A percentile compares a stretch with the other conserved stretches of the same genome.
These are phyloP conservation scores for Salpingus planirostris DNA, from an alignment of 2,888 invertebrate species.

Conservation along the genomic window DNA sequence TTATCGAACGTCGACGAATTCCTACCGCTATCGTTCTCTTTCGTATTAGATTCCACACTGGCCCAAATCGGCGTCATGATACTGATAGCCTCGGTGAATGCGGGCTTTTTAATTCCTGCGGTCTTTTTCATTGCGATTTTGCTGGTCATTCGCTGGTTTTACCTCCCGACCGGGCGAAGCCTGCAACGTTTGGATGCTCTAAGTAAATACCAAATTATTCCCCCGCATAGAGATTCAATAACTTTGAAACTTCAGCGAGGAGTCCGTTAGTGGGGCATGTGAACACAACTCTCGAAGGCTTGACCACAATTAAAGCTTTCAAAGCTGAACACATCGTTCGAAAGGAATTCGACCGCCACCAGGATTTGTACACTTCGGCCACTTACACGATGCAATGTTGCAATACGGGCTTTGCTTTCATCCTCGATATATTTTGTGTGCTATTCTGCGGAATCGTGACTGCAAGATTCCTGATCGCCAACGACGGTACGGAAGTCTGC, in stretches of 20 bases:
- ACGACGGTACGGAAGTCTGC: slow-evolving; percentile 19
- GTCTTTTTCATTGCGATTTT: slow-evolving; percentile 54
- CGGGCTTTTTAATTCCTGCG: slow-evolving; percentile 57
- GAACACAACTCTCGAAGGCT: slow-evolving; percentile 36
- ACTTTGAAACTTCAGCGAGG: slow-evolving; percentile 26
- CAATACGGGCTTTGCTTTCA: slow-evolving; percentile 30
- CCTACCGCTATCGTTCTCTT: neutral
- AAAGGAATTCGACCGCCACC: slow-evolving; percentile 35
- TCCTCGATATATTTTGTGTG: slow-evolving; percentile 26
- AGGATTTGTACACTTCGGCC: slow-evolving; percentile 33
- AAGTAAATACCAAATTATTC: slow-evolving; percentile 48
- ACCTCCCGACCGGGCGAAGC: slow-evolving; percentile 66
- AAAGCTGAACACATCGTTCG: slow-evolving; percentile 30
- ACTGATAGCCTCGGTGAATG: slow-evolving; percentile 62
- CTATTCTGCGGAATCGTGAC: slow-evolving; percentile 17
- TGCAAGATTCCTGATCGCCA: slow-evolving; percentile 21
- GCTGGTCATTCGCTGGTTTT: slow-evolving; percentile 53
- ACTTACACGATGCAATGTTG: slow-evolving; percentile 30
- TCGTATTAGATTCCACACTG: slow-evolving; percentile 3
- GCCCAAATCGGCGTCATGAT: slow-evolving; percentile 50
- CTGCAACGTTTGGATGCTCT: slow-evolving; percentile 62
- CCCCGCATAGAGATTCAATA: slow-evolving; percentile 9
- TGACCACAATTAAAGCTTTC: slow-evolving; percentile 34
- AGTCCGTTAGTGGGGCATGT: slow-evolving; percentile 37
- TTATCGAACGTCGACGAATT: slow-evolving; percentile 61